A percentile compares a stretch with the other conserved stretches of the same genome.
Evolutionary conservation across 2,113 vertebrate species (phyloP).

Genomic region (Laticauda laticaudata): DNA sequence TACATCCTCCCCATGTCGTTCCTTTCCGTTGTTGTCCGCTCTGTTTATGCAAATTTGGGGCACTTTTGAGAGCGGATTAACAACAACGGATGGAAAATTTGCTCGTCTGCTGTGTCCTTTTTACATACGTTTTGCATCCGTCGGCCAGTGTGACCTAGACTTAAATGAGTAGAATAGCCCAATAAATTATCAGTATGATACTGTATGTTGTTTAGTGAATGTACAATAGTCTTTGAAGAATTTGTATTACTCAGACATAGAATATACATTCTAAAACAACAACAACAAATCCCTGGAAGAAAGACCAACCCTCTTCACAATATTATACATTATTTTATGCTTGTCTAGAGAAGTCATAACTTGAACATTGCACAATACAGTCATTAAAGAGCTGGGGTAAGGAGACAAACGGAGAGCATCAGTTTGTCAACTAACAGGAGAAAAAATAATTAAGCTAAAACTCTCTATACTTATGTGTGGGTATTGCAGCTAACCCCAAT

Average conservation of each 20-base stretch:
- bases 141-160: no score
- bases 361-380: not conserved
- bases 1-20: no score
- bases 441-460: not conserved
- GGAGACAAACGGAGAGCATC: not conserved
- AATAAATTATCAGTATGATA: constrained; percentile 19
- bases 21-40: no score
- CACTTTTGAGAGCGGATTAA: no score
- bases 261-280: constrained; percentile 16
- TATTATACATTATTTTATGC: not conserved
- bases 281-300: not conserved
- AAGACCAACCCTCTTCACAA: not conserved
- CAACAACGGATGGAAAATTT: no score
- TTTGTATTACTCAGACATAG: constrained; percentile 15
- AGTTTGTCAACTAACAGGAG: not conserved
- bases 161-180: constrained; percentile 17
- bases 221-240: not conserved
- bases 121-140: no score
- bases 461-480: not conserved
- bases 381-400: no score
- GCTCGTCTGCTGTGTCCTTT: no score
- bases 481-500: not conserved
- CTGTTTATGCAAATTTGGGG: no score
- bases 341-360: not conserved
- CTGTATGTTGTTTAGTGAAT: no score